Evolutionary conservation across 1,140 invertebrate genomes (phyloP).

Genomic region (Leptinotarsa undecemlineata): DNA sequence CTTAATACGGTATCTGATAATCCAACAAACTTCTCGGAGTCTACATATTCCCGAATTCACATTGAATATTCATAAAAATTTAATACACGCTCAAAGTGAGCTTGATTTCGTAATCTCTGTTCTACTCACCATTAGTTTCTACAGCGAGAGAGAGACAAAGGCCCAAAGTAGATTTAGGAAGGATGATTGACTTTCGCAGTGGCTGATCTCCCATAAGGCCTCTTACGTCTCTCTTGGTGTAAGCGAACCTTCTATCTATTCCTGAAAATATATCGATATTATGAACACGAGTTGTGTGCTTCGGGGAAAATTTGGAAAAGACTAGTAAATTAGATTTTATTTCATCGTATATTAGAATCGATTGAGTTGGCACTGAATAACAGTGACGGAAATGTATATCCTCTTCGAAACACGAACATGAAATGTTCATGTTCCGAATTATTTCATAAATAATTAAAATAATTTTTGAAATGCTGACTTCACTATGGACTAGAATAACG

Average conservation of each 20-base stretch:
- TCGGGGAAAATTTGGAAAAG: background rate
- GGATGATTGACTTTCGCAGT: constrained; percentile 70
- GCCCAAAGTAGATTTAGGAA: constrained; percentile 75
- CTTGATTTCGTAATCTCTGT: constrained; percentile 8
- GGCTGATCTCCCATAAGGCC: constrained; percentile 67
- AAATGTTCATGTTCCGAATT: too few species aligned
- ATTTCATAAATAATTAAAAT: too few species aligned
- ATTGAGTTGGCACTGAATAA: too few species aligned
- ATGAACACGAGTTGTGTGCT: constrained; percentile 2
- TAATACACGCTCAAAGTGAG: background rate
- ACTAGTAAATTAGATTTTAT: too few species aligned
- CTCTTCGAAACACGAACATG: too few species aligned
- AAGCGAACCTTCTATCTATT: constrained; percentile 72
- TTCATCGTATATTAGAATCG: too few species aligned
- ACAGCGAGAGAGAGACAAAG: constrained; percentile 80
- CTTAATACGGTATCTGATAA: too few species aligned
- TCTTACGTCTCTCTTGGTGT: constrained; percentile 76
- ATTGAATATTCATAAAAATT: background rate
- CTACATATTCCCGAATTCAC: background rate
- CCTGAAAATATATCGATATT: constrained; percentile 56
- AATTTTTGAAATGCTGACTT: too few species aligned
- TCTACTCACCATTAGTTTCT: constrained; percentile 75
- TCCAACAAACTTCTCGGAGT: too few species aligned
- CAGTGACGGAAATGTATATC: too few species aligned
- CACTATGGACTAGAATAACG: too few species aligned